These are phyloP conservation scores for Heliconius hewitsoni DNA, from an alignment of 1,140 invertebrate genomes.

Conservation along the genomic window DNA sequence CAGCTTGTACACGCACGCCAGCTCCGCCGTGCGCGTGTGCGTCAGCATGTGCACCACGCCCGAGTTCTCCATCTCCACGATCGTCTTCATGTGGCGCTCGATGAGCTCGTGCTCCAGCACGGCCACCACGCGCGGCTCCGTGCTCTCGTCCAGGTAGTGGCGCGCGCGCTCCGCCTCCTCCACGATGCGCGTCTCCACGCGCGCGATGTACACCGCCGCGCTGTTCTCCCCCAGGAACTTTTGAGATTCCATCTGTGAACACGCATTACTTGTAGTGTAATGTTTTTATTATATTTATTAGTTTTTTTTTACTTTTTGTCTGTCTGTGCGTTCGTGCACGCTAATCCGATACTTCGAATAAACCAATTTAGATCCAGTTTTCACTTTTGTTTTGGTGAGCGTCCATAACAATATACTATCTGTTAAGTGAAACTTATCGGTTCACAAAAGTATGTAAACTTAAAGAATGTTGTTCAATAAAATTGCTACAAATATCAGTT, in stretches of 20 bases:
- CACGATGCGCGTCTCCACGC: conserved; percentile 97
- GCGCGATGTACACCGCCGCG: conserved; percentile 99
- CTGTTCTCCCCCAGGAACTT: conserved; percentile 99
- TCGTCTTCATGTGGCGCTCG: conserved; percentile 99
- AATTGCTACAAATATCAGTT: too few relatives aligned
- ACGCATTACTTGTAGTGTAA: neutral
- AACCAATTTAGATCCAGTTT: too few relatives aligned
- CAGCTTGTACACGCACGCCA: conserved; percentile 99
- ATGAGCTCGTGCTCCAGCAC: conserved; percentile 99
- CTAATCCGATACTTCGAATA: too few relatives aligned
- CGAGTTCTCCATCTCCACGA: conserved; percentile 98
- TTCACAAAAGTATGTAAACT: too few relatives aligned
- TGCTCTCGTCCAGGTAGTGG: conserved; percentile 98
- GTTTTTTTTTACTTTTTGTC: too few relatives aligned
- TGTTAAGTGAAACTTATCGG: too few relatives aligned
- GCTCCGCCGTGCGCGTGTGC: conserved; percentile 97
- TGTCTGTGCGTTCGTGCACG: too few relatives aligned
- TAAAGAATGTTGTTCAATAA: too few relatives aligned
- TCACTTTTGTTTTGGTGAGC: too few relatives aligned
- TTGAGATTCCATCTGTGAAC: conserved; percentile 95
- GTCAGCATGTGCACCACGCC: conserved; percentile 99
- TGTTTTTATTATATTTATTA: too few relatives aligned
- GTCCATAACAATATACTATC: too few relatives aligned
- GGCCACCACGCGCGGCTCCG: conserved; percentile 96
- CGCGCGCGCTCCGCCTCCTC: conserved; percentile 99